phyloP scores from a whole-genome alignment of 2,888 invertebrate genomes.

The Julus scandinavius region DNA sequence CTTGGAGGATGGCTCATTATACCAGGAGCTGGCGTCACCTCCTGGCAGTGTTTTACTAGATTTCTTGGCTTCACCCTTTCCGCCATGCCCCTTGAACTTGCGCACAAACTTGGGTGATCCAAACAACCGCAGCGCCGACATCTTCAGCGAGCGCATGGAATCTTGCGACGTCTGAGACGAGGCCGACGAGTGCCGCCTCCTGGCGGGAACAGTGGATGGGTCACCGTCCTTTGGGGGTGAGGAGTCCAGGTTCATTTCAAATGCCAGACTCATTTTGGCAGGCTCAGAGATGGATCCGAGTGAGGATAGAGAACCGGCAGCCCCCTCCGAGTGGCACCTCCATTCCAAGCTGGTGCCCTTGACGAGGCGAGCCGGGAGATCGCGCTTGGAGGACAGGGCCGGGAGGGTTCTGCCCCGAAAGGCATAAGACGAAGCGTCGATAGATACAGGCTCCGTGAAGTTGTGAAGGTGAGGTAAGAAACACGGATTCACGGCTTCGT shows the following conservation, averaged over 20 bases:
- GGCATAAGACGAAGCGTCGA: background rate
- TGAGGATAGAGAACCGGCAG: background rate
- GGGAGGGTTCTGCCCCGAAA: constrained; percentile 54
- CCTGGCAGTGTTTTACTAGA: background rate
- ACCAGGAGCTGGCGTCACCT: background rate
- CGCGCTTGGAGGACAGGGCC: constrained; percentile 59
- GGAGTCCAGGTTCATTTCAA: constrained; percentile 71
- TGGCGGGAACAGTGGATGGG: background rate
- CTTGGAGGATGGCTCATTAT: background rate
- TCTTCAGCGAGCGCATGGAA: constrained; percentile 50
- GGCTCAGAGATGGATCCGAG: constrained; percentile 57
- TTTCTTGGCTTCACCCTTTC: constrained; percentile 30
- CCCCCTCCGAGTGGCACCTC: background rate
- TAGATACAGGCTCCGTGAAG: background rate
- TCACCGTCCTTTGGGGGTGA: constrained; percentile 26
- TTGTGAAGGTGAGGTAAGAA: background rate
- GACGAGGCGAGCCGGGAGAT: constrained; percentile 12
- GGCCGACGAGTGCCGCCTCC: constrained; percentile 29
- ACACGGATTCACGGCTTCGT: constrained; percentile 41
- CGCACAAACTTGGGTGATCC: constrained; percentile 60
- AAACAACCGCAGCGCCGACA: constrained; percentile 58
- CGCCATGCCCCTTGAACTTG: constrained; percentile 56
- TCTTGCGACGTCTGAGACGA: constrained; percentile 50
- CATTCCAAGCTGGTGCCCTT: constrained; percentile 51
- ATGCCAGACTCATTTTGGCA: constrained; percentile 68